Conservation (phyloP, 2,113 vertebrate genomes). For the Hypocryptadius cinnamomeus region DNA sequence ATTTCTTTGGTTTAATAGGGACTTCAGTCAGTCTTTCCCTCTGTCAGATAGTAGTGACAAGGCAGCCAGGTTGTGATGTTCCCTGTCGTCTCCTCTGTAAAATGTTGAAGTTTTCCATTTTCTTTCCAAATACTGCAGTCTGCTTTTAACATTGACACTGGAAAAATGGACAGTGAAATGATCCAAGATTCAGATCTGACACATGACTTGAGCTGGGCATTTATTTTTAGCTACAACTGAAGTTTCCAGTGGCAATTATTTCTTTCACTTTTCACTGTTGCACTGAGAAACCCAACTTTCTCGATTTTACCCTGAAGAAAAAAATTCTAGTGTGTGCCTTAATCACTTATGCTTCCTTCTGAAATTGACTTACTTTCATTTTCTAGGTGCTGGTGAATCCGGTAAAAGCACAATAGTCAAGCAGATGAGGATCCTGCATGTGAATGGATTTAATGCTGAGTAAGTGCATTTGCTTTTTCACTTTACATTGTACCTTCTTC, state of each 20-base stretch:
- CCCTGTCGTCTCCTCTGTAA: not conserved
- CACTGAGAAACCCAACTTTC: slow-evolving; percentile 20
- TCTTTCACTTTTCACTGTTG: slow-evolving; percentile 39
- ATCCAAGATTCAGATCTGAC: slow-evolving; percentile 58
- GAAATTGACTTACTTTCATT: slow-evolving; percentile 72
- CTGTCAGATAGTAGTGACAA: not conserved
- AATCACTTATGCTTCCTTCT: slow-evolving; percentile 49
- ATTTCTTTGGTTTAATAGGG: not conserved
- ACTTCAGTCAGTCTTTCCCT: not conserved
- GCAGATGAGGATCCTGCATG: slow-evolving; percentile 95
- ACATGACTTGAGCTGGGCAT: slow-evolving; percentile 50
- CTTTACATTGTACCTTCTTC: not conserved
- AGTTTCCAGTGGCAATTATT: slow-evolving; percentile 62
- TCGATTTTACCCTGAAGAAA: slow-evolving; percentile 5
- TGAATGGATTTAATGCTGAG: slow-evolving; percentile 99
- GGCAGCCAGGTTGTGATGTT: not conserved
- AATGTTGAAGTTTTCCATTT: slow-evolving; percentile 13
- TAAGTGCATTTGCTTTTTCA: slow-evolving; percentile 73
- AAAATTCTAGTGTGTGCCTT: not conserved
- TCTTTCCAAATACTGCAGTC: not conserved
- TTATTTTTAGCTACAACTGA: slow-evolving; percentile 65
- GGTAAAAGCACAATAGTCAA: slow-evolving; percentile 99
- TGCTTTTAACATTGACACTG: slow-evolving; percentile 52
- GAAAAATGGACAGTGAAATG: slow-evolving; percentile 55
- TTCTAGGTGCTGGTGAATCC: slow-evolving; percentile 94